Conservation (phyloP, 2,113 vertebrate genomes). For the Notiomystis cincta region DNA sequence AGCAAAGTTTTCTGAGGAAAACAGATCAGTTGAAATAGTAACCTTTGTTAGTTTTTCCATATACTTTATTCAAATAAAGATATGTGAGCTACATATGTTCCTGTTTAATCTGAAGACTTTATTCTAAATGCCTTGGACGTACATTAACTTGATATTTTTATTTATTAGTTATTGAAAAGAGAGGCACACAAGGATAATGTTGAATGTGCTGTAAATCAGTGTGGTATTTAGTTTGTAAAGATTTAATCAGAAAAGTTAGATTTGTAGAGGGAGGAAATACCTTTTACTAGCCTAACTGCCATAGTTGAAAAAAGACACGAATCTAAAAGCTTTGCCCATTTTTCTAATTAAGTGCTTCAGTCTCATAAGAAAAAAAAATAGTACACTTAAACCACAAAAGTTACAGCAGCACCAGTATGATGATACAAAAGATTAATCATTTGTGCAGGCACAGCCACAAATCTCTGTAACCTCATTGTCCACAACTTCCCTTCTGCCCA, state of each 20-base stretch:
- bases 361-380: not conserved
- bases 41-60: slow-evolving; percentile 60
- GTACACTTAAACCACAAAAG: not conserved
- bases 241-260: not conserved
- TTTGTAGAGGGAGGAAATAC: not conserved
- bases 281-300: not conserved
- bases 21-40: slow-evolving; percentile 40
- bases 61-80: slow-evolving; percentile 60
- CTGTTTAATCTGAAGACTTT: slow-evolving; percentile 33
- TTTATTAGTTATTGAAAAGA: slow-evolving; percentile 14
- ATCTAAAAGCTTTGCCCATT: not conserved
- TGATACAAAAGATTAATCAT: not conserved
- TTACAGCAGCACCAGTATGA: not conserved
- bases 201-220: not conserved
- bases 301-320: not conserved
- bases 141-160: slow-evolving; percentile 23
- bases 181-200: not conserved
- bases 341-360: not conserved
- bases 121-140: slow-evolving; percentile 5
- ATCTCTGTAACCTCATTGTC: not conserved
- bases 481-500: not conserved
- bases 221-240: not conserved
- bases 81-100: slow-evolving; percentile 52
- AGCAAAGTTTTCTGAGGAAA: slow-evolving; percentile 46
- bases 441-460: not conserved